Evolutionary conservation across 1,140 invertebrate genomes (phyloP).

Genomic region (Drosophila ercepeae): DNA sequence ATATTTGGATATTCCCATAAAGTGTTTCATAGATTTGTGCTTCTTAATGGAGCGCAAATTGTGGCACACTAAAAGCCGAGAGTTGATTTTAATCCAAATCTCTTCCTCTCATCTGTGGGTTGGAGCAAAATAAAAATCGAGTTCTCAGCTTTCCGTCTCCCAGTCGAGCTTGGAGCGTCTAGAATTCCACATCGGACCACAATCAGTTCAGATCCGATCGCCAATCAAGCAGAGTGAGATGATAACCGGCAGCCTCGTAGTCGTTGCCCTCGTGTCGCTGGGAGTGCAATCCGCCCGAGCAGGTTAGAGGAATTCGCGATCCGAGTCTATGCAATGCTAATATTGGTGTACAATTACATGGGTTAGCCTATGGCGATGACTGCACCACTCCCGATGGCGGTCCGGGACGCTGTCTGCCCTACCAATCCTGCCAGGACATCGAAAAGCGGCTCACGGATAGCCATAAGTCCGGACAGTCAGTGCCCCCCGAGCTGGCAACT

Average conservation of each 20-base stretch:
- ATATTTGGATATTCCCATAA: conserved; percentile 18
- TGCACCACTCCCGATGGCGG: conserved; percentile 56
- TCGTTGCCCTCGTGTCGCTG: conserved; percentile 35
- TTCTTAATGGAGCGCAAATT: not conserved
- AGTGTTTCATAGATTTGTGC: conserved; percentile 7
- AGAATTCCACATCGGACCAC: not conserved
- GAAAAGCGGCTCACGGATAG: conserved; percentile 42
- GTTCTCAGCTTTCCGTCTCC: conserved; percentile 20
- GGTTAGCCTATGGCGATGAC: conserved; percentile 56
- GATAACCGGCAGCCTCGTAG: conserved; percentile 27
- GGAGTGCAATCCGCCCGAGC: conserved; percentile 35
- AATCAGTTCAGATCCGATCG: conserved; percentile 14
- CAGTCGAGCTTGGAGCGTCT: conserved; percentile 56
- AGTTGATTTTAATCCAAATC: conserved; percentile 1
- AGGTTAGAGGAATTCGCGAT: conserved; percentile 47
- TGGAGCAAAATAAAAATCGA: conserved; percentile 36
- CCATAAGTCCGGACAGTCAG: conserved; percentile 20
- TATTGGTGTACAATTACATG: conserved; percentile 41
- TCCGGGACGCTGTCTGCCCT: conserved; percentile 55
- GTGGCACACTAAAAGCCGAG: conserved; percentile 2
- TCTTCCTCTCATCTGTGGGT: not conserved
- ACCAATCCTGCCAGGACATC: conserved; percentile 57
- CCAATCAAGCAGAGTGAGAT: conserved; percentile 26
- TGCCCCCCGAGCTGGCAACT: conserved; percentile 44
- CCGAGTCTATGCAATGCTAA: conserved; percentile 31